A percentile compares a stretch with the other conserved stretches of the same genome.
phyloP scores from a whole-genome alignment of 2,888 invertebrate genomes.

The Lysandra bellargus region DNA sequence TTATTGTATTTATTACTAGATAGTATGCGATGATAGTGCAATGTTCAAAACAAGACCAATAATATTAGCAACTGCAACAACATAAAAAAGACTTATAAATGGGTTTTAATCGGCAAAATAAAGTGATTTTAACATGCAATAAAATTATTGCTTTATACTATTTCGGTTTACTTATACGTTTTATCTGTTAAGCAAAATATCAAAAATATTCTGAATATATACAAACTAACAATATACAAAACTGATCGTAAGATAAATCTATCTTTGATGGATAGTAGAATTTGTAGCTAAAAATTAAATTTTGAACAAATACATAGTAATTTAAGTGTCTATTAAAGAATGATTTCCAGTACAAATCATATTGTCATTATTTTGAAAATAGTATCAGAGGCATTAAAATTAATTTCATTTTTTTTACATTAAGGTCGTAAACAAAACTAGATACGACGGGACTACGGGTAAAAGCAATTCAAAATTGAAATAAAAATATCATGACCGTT shows the following conservation, averaged over 20 bases:
- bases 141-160: background rate
- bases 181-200: background rate
- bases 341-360: background rate
- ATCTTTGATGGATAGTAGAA: no score
- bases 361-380: background rate
- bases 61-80: background rate
- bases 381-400: background rate
- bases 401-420: no score
- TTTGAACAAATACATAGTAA: background rate
- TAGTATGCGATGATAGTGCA: background rate
- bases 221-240: background rate
- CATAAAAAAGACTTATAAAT: background rate
- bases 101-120: background rate
- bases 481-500: no score
- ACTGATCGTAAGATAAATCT: no score
- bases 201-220: background rate
- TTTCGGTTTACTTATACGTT: background rate
- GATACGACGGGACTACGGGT: no score
- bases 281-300: background rate
- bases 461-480: no score
- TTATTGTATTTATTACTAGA: background rate
- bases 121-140: background rate
- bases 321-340: background rate
- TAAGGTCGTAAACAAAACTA: no score
- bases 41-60: background rate